Percentiles rank a stretch among this genome's conserved stretches.
Conservation (phyloP, 2,888 invertebrate genomes). For the Phragmatobia fuliginosa region DNA sequence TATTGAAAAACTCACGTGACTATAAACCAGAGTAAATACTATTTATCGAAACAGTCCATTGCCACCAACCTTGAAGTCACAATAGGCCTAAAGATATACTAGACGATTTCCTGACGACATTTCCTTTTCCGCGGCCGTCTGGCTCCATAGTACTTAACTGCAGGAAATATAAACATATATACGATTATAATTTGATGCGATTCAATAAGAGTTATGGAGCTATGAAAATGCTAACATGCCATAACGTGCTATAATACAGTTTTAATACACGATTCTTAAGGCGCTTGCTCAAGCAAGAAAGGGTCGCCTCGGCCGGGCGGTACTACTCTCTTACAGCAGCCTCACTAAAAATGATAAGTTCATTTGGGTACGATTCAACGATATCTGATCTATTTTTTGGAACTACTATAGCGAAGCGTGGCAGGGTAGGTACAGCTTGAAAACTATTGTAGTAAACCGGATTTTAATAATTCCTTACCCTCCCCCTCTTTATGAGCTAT, state of each 20-base stretch:
- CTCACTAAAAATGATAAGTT: no score
- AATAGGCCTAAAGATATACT: constrained; percentile 61
- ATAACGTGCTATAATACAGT: background rate
- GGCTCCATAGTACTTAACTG: constrained; percentile 36
- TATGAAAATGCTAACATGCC: constrained; percentile 7
- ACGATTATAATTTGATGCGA: constrained; percentile 24
- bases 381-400: no score
- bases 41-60: constrained; percentile 48
- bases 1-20: background rate
- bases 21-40: constrained; percentile 23
- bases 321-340: no score
- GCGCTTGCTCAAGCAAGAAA: background rate
- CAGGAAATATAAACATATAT: constrained; percentile 47
- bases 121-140: constrained; percentile 56
- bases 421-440: no score
- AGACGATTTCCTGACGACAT: constrained; percentile 65
- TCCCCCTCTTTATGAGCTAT: no score
- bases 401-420: no score
- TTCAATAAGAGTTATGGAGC: constrained; percentile 12
- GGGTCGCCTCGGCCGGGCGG: no score
- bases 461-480: no score
- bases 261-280: background rate
- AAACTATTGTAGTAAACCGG: no score
- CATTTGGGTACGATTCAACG: no score
- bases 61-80: constrained; percentile 58